Evolutionary conservation across 2,113 vertebrate genomes (phyloP).

Genomic region (Nycticryphes semicollaris): DNA sequence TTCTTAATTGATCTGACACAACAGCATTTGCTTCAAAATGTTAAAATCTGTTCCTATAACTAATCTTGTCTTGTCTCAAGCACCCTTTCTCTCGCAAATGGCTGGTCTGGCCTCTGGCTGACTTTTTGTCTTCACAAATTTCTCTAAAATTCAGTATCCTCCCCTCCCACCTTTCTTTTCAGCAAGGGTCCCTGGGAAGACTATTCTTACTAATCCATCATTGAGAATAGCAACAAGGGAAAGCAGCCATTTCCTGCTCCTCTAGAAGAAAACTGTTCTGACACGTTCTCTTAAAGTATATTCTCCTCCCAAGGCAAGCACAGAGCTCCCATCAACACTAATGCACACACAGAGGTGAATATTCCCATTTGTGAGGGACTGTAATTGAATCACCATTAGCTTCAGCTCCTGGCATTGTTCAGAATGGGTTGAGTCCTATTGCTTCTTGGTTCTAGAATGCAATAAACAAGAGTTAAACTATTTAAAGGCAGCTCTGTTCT

Average conservation of each 20-base stretch:
- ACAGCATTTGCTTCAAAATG: conserved; percentile 44
- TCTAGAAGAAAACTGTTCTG: conserved; percentile 62
- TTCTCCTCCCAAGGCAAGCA: conserved; percentile 65
- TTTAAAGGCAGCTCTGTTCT: conserved; percentile 59
- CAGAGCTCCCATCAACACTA: conserved; percentile 68
- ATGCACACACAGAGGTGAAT: conserved; percentile 34
- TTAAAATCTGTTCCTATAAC: conserved; percentile 55
- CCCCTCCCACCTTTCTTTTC: neutral
- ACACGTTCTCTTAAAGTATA: conserved; percentile 69
- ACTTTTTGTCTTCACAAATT: conserved; percentile 25
- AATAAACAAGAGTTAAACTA: conserved; percentile 62
- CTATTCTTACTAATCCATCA: neutral
- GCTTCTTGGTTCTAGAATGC: conserved; percentile 6
- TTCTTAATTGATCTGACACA: conserved; percentile 26
- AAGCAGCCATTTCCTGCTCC: neutral
- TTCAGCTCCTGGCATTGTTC: neutral
- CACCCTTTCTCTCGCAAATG: neutral
- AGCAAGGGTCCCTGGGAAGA: neutral
- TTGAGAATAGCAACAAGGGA: conserved; percentile 8
- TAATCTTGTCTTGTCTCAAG: conserved; percentile 6
- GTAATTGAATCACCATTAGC: conserved; percentile 66
- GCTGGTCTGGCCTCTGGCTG: conserved; percentile 4
- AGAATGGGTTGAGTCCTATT: conserved; percentile 28
- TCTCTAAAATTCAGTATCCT: conserved; percentile 7
- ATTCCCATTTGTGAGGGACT: neutral